A percentile compares a stretch with the other conserved stretches of the same genome.
Evolutionary conservation across 2,888 invertebrate species (phyloP).

Genomic region (Pristionchus japonicus): DNA sequence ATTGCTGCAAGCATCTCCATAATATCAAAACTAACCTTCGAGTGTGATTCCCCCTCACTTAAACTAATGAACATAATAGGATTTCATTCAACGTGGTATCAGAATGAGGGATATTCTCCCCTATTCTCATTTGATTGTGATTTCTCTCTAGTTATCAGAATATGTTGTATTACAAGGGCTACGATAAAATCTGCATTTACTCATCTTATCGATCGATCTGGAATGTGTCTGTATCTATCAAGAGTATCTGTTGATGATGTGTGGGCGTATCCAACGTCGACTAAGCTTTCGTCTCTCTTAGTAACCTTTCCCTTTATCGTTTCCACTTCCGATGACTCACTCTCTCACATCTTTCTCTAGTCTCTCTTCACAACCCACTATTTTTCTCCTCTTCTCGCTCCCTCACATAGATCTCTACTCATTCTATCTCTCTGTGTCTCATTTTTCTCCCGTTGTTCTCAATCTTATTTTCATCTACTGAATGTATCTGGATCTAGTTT

Average conservation of each 20-base stretch:
- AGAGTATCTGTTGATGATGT: neutral
- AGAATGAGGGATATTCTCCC: neutral
- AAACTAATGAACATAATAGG: slow-evolving; percentile 15
- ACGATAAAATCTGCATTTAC: neutral
- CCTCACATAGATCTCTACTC: neutral
- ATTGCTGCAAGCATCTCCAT: slow-evolving; percentile 1
- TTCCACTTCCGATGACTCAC: slow-evolving; percentile 9
- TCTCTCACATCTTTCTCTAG: neutral
- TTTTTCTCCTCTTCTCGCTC: neutral
- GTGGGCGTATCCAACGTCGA: neutral
- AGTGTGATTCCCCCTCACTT: slow-evolving; percentile 18
- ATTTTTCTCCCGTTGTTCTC: neutral
- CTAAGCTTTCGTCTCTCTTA: slow-evolving; percentile 2
- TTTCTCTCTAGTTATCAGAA: neutral
- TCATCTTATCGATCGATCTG: neutral
- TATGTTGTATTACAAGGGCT: neutral
- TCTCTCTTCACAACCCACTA: neutral
- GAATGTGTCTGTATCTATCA: neutral
- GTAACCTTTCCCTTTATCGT: neutral
- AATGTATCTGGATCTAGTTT: neutral
- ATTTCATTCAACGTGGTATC: slow-evolving; percentile 16
- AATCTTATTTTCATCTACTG: neutral
- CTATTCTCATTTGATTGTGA: neutral
- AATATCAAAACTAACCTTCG: slow-evolving; percentile 33
- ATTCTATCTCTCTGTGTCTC: neutral